Percentiles rank a stretch among this genome's conserved stretches.
phyloP scores from a whole-genome alignment of 2,888 invertebrate species.

The Ichneumoninae sp. region DNA sequence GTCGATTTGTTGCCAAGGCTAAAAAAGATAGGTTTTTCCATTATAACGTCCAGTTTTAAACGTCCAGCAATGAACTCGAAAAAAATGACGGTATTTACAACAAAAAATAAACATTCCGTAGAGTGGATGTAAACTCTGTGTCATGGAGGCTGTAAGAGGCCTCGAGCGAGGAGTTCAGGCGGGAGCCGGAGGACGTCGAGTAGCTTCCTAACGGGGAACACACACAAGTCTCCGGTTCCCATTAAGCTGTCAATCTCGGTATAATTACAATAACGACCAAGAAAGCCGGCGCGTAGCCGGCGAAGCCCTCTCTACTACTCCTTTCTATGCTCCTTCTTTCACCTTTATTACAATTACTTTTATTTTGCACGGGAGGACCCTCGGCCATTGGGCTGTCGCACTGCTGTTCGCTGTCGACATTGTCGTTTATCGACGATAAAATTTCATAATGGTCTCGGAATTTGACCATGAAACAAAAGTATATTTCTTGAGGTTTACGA shows the following conservation, averaged over 20 bases:
- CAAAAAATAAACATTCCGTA: not conserved
- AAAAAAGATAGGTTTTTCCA: not conserved
- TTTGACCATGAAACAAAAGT: not conserved
- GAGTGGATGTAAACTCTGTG: not conserved
- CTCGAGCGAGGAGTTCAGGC: constrained; percentile 3
- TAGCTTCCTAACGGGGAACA: constrained; percentile 55
- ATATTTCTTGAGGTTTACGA: not conserved
- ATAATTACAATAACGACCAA: constrained; percentile 71
- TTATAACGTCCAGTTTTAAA: not conserved
- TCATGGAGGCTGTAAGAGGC: constrained; percentile 1
- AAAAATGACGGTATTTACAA: not conserved
- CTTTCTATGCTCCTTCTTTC: constrained; percentile 45
- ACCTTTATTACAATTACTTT: constrained; percentile 58
- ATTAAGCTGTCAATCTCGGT: constrained; percentile 72
- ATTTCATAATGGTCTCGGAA: not conserved
- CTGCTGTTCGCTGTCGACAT: constrained; percentile 2
- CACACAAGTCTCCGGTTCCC: constrained; percentile 51
- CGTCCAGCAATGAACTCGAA: not conserved
- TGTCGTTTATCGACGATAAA: constrained; percentile 22
- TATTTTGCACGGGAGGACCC: constrained; percentile 43
- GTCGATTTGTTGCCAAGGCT: not conserved
- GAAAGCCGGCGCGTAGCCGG: constrained; percentile 32
- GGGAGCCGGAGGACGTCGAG: constrained; percentile 46
- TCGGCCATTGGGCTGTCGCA: not conserved
- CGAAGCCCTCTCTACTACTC: constrained; percentile 39